phyloP scores from a whole-genome alignment of 2,888 invertebrate genomes.

The Heteromyza rotundicornis region DNA sequence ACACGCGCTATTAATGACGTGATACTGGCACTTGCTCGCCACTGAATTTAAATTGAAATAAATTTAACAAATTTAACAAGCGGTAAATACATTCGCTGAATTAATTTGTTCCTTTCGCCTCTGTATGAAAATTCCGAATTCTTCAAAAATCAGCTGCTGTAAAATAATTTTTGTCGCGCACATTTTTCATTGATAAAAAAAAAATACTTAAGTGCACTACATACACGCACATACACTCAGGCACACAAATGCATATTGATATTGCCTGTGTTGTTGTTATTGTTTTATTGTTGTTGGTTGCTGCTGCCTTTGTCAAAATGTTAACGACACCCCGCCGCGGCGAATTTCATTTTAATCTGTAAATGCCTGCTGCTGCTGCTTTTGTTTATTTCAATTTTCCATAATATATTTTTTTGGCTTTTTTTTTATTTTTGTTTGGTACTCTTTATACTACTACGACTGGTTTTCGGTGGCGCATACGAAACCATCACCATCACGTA shows the following conservation, averaged over 20 bases:
- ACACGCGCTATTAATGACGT: too few relatives aligned
- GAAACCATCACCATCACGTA: not conserved
- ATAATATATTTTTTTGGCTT: not conserved
- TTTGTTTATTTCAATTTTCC: not conserved
- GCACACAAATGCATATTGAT: not conserved
- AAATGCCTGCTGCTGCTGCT: not conserved
- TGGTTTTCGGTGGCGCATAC: not conserved
- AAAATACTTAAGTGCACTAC: slow-evolving; percentile 14
- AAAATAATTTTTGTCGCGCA: slow-evolving; percentile 5
- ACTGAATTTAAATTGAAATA: too few relatives aligned
- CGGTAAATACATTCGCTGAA: not conserved
- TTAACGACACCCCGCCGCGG: slow-evolving; percentile 19
- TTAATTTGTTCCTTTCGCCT: not conserved
- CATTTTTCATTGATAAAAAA: slow-evolving; percentile 25
- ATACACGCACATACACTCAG: slow-evolving; percentile 2
- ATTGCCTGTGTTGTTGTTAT: not conserved
- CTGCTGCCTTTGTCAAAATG: slow-evolving; percentile 1
- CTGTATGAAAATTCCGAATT: too few relatives aligned
- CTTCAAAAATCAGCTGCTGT: slow-evolving; percentile 3
- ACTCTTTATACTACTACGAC: not conserved
- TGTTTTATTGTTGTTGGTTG: too few relatives aligned
- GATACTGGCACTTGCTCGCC: too few relatives aligned
- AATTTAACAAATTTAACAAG: too few relatives aligned
- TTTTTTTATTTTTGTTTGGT: not conserved
- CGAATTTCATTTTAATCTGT: slow-evolving; percentile 17